A percentile compares a stretch with the other conserved stretches of the same genome.
These are phyloP conservation scores for Heliconius aoede DNA, from an alignment of 2,888 invertebrate species.

Conservation along the genomic window DNA sequence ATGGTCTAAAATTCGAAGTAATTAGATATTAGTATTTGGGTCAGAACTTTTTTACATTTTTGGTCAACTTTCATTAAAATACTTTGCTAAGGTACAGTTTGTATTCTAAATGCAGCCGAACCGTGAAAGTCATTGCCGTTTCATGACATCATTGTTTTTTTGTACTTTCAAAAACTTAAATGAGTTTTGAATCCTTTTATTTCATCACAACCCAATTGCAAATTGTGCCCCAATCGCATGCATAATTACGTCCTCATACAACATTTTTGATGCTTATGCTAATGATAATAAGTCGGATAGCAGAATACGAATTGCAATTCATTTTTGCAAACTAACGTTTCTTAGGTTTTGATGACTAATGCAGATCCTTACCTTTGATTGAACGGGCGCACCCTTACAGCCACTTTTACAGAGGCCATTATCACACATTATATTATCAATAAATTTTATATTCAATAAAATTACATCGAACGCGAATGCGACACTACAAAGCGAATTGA, in stretches of 20 bases:
- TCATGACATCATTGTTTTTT: conserved; percentile 80
- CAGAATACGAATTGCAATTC: conserved; percentile 29
- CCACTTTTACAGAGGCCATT: conserved; percentile 97
- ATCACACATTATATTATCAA: conserved; percentile 80
- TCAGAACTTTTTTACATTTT: conserved; percentile 66
- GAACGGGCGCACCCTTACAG: conserved; percentile 95
- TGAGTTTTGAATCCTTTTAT: conserved; percentile 38
- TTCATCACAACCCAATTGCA: background rate
- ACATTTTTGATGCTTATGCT: conserved; percentile 21
- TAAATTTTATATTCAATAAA: conserved; percentile 62
- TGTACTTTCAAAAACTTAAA: conserved; percentile 71
- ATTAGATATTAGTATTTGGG: conserved; percentile 53
- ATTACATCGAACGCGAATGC: conserved; percentile 70
- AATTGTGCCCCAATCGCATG: conserved; percentile 8
- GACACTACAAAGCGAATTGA: conserved; percentile 69
- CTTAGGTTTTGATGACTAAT: conserved; percentile 45
- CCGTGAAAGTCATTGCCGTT: conserved; percentile 83
- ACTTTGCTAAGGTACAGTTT: conserved; percentile 74
- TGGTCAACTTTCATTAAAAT: conserved; percentile 77
- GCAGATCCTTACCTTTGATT: conserved; percentile 88
- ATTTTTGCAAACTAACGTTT: conserved; percentile 29
- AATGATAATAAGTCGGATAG: conserved; percentile 33
- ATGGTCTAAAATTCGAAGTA: conserved; percentile 32
- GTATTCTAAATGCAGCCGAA: conserved; percentile 80
- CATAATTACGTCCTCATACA: background rate